Evolutionary conservation across 1,140 invertebrate genomes (phyloP), one percentile per base, ranked within the genome.

Genomic region (Bactericera cockerelli): DNA sequence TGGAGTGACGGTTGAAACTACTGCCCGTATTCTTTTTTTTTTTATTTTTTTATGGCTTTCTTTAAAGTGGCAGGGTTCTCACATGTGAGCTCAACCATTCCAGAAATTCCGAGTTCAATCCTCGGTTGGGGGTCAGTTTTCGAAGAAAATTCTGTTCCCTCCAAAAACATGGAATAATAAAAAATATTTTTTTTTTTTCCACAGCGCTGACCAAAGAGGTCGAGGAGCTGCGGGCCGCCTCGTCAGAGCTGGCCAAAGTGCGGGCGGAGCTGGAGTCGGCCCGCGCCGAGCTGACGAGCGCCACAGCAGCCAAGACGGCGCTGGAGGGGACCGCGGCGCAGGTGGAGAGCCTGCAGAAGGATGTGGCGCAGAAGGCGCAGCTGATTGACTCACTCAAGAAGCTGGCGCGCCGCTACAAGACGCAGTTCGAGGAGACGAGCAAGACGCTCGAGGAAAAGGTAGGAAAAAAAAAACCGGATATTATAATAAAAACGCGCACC

Each of bases 321-420:
- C 71, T 76, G 14, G 69, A 69, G 28, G 74, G 77, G n/a, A 77
- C 81, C 58, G 71, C 73, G 24, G 80, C 85, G 60, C 77, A 81
- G 55, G 72, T 83, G 33, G 65, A 73, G 1, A 79, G 78, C 64
- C 63, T 87, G 2, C 80, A 73, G 36, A 86, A 89, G 67, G 85
- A 89, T 49, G 63, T 83, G 1, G 74, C 76, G 3, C 75, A 74
- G 26, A 87, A 86, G 67, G 81, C 85, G 65, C 76, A 76, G 21
- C 71, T 79, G n/a, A 73, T 86, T 6, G 79, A 74, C 38, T 87
- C 92, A 59, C 78, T 82, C 11, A 81, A 79, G 61, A 86, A 82
- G 66, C 91, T 95, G 67, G 93, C 89, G 1, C 86, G 91, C 63
- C 92, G 91, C 66, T 95, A 95, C 68, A 94, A 93, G 70, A 83